phyloP scores from a whole-genome alignment of 2,113 vertebrate species.

The Circaetus cinerascens region DNA sequence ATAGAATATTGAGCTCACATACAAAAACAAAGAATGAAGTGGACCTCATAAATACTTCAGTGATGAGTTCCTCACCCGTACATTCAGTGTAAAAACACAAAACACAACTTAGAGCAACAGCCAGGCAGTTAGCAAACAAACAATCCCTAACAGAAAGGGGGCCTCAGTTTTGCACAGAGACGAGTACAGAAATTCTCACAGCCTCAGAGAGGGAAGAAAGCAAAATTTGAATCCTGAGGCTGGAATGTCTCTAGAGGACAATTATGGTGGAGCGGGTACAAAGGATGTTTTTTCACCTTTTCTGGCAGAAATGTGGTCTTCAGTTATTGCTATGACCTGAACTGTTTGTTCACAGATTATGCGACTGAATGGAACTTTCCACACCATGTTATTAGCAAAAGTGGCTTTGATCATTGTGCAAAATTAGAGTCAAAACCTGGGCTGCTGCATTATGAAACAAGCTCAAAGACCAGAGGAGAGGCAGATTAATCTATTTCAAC shows the following conservation, averaged over 20 bases:
- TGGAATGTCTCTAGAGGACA: not conserved
- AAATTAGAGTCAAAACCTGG: not conserved
- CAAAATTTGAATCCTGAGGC: not conserved
- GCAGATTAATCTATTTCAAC: not conserved
- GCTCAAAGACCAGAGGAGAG: not conserved
- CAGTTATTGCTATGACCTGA: not conserved
- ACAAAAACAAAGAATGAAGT: not conserved
- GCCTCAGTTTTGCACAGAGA: not conserved
- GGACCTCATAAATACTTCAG: not conserved
- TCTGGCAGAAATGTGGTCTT: not conserved
- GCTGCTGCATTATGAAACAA: not conserved
- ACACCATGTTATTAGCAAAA: not conserved
- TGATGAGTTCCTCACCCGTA: not conserved
- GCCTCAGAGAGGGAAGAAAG: not conserved
- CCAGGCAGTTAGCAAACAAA: not conserved
- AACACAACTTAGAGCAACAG: not conserved
- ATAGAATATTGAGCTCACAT: not conserved
- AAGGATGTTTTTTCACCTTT: not conserved
- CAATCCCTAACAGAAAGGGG: fast-evolving
- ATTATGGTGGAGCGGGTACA: not conserved
- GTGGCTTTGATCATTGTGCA: not conserved
- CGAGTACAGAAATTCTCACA: not conserved
- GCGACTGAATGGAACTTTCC: not conserved
- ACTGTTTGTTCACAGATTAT: not conserved
- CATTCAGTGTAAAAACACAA: not conserved